A percentile compares a stretch with the other conserved stretches of the same genome.
Conservation (phyloP, 2,888 invertebrate genomes). For the Pandemis heparana region DNA sequence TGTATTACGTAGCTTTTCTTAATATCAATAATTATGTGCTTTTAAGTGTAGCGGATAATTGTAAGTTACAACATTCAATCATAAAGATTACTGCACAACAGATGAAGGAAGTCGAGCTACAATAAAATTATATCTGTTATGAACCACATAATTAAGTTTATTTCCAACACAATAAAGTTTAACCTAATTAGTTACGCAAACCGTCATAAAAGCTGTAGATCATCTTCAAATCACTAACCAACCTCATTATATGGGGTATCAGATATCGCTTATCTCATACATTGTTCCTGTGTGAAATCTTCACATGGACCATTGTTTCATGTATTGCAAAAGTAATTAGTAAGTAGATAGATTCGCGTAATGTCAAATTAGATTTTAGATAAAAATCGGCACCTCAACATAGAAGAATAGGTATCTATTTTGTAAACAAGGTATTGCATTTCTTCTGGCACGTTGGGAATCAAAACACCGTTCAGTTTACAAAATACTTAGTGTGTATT, state of each 20-base stretch:
- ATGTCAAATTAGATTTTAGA: constrained; percentile 2
- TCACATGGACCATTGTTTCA: constrained; percentile 30
- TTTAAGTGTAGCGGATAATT: not conserved
- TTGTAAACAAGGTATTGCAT: not conserved
- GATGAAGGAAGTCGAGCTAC: not conserved
- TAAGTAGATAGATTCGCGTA: constrained; percentile 20
- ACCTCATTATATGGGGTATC: constrained; percentile 33
- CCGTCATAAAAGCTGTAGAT: constrained; percentile 30
- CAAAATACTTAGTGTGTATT: not conserved
- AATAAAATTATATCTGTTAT: not conserved
- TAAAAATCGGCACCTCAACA: not conserved
- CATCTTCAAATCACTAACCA: constrained; percentile 29
- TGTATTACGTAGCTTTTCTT: not conserved
- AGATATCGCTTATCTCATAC: constrained; percentile 32
- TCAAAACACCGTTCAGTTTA: not conserved
- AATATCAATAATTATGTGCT: not conserved
- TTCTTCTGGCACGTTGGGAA: not conserved
- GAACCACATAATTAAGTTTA: not conserved
- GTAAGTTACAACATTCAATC: not conserved
- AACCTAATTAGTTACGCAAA: constrained; percentile 27
- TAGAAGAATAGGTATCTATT: not conserved
- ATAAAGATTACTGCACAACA: not conserved
- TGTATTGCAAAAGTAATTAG: constrained; percentile 35
- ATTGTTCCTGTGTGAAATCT: constrained; percentile 34
- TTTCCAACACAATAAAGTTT: constrained; percentile 5